Conservation (phyloP, 1,140 invertebrate species). For the Anthonomus grandis region DNA sequence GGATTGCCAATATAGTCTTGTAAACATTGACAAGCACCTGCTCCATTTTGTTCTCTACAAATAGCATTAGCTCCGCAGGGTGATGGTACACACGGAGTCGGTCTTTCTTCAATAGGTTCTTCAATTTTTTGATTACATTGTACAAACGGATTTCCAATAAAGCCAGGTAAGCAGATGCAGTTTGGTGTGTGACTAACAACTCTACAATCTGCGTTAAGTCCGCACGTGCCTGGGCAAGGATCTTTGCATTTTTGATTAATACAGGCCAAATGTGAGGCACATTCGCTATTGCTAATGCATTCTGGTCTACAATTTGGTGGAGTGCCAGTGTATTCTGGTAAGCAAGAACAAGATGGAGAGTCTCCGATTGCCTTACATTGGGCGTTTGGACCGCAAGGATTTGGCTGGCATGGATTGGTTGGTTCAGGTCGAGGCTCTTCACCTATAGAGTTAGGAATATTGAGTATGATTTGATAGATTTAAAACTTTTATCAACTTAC, state of each 20-base stretch:
- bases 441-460: slow-evolving; percentile 24
- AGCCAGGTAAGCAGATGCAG: slow-evolving; percentile 59
- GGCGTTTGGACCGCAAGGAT: slow-evolving; percentile 55
- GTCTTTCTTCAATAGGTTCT: slow-evolving; percentile 35
- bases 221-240: slow-evolving; percentile 65
- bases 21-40: slow-evolving; percentile 67
- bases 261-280: slow-evolving; percentile 60
- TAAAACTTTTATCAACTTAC: slow-evolving; percentile 39
- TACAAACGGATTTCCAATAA: slow-evolving; percentile 59
- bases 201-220: slow-evolving; percentile 63
- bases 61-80: slow-evolving; percentile 73
- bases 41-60: slow-evolving; percentile 64
- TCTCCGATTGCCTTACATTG: slow-evolving; percentile 53
- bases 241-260: slow-evolving; percentile 62
- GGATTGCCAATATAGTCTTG: slow-evolving; percentile 70
- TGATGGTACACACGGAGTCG: slow-evolving; percentile 63
- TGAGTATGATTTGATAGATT: background rate
- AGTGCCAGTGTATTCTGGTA: slow-evolving; percentile 66
- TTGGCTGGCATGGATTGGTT: slow-evolving; percentile 56
- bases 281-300: slow-evolving; percentile 67
- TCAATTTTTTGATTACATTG: slow-evolving; percentile 48
- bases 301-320: slow-evolving; percentile 73
- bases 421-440: slow-evolving; percentile 39
- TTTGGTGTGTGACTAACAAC: slow-evolving; percentile 65
- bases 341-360: slow-evolving; percentile 61